Evolutionary conservation across 2,113 vertebrate genomes (phyloP).

Genomic region (Rhizomys pruinosus): DNA sequence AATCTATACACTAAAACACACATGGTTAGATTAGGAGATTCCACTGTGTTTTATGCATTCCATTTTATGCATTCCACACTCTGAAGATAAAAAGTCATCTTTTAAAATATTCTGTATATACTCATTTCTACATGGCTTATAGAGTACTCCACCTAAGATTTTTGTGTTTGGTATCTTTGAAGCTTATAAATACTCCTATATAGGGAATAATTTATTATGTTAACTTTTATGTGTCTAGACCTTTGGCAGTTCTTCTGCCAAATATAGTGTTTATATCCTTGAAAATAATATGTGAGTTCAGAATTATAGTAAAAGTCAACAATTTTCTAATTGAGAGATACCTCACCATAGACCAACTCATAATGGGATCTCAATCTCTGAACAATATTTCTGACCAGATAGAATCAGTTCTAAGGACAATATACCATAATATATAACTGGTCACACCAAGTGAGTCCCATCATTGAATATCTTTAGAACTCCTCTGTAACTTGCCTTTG

Average conservation of each 20-base stretch:
- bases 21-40: background rate
- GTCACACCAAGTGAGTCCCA: accelerated
- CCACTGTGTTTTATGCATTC: background rate
- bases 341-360: background rate
- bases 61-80: no score
- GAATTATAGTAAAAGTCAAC: background rate
- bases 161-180: conserved; percentile 9
- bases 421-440: background rate
- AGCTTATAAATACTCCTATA: background rate
- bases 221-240: conserved; percentile 39
- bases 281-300: conserved; percentile 5
- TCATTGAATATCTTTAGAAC: background rate
- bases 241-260: background rate
- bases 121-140: conserved; percentile 16
- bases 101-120: conserved; percentile 2
- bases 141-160: background rate
- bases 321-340: conserved; percentile 17
- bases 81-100: conserved; percentile 36
- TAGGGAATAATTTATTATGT: background rate
- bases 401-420: background rate
- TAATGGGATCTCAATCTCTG: background rate
- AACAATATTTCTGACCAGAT: background rate
- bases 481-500: background rate
- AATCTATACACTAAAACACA: background rate
- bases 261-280: background rate